Conservation (phyloP, 2,113 vertebrate species). For the Leptosomus discolor region DNA sequence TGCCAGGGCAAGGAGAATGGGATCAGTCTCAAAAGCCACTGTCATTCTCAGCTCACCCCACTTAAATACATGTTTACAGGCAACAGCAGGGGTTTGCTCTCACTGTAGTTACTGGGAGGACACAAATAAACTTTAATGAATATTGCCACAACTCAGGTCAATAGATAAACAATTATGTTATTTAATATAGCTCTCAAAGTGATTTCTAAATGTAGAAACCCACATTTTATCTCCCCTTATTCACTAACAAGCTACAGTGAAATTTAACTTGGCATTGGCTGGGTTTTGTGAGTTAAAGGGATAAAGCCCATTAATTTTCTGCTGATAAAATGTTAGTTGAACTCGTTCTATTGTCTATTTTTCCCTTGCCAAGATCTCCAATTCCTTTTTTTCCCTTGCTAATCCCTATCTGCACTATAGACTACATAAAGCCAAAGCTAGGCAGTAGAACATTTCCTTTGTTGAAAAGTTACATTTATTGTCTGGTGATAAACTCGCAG, state of each 20-base stretch:
- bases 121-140: conserved; percentile 28
- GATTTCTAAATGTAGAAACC: conserved; percentile 25
- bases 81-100: not conserved
- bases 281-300: conserved; percentile 28
- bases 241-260: not conserved
- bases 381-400: conserved; percentile 18
- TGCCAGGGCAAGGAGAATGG: not conserved
- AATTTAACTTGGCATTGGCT: conserved; percentile 35
- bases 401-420: conserved; percentile 17
- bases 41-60: conserved; percentile 13
- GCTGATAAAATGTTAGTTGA: conserved; percentile 66
- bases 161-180: not conserved
- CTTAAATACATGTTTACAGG: conserved; percentile 39
- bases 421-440: not conserved
- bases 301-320: conserved; percentile 63
- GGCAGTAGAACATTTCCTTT: conserved; percentile 44
- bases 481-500: not conserved
- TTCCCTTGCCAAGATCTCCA: conserved; percentile 21
- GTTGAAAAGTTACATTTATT: conserved; percentile 44
- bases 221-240: not conserved
- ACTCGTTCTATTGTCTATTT: conserved; percentile 53
- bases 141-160: conserved; percentile 20
- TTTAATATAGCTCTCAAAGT: conserved; percentile 37
- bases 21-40: not conserved
- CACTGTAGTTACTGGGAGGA: not conserved